Conservation (phyloP, 2,113 vertebrate species). For the Rhabdomys dilectus region DNA sequence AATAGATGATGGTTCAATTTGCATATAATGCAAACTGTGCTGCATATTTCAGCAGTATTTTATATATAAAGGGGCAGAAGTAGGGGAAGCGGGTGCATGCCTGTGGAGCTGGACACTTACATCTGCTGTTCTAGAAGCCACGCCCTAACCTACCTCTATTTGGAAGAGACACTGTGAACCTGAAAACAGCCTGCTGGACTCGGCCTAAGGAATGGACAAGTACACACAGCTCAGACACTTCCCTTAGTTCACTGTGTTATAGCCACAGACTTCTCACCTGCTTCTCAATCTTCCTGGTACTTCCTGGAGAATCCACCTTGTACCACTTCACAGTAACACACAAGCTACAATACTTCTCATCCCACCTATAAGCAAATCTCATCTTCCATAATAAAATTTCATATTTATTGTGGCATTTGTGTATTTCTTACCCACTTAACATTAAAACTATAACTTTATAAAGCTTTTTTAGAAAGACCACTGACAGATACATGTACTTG, state of each 20-base stretch:
- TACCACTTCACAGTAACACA: constrained; percentile 4
- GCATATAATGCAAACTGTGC: background rate
- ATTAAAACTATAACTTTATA: constrained; percentile 37
- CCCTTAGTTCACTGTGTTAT: background rate
- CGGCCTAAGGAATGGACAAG: background rate
- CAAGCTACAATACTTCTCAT: background rate
- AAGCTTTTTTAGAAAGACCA: background rate
- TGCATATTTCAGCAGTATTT: background rate
- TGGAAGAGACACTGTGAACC: background rate
- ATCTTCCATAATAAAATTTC: constrained; percentile 25
- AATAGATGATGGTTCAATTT: background rate
- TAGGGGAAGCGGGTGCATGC: background rate
- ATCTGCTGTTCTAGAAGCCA: background rate
- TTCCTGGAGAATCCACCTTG: background rate
- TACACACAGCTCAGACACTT: background rate
- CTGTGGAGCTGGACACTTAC: background rate
- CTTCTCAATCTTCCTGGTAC: background rate
- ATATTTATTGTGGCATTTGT: background rate
- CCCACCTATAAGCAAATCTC: constrained; percentile 3
- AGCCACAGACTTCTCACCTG: background rate
- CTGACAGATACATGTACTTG: background rate
- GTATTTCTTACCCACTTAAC: constrained; percentile 25
- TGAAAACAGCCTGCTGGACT: background rate
- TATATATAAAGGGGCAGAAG: background rate
- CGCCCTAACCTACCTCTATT: background rate